Base-by-base conservation (phyloP, 2,113 vertebrate species). In the Tringa solitaria region DNA sequence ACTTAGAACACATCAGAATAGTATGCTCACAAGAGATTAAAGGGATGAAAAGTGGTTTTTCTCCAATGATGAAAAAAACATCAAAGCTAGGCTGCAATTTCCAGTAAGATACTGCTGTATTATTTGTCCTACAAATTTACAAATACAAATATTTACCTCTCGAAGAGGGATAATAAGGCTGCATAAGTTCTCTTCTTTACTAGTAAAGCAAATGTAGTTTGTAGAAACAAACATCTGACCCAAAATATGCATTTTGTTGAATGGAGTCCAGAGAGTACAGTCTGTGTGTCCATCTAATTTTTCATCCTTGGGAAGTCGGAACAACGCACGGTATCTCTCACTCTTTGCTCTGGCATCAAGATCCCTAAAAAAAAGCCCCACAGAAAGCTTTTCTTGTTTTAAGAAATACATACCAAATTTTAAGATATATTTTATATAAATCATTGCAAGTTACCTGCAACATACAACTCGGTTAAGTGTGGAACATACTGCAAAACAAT, bases 161-260 rank as follows among this genome's bases (percentile, higher is more conserved):
- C 99, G 98, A 51, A 99, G 98, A 5, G 99, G 99, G 87, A 99
- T 99, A 86, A 99, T 99, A 97, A 99, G 99, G 96, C 99, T 99
- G 81, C 99, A 99, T 69, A 99, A 84, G 8, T 98, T 99, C 93
- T 99, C 99, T 70, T 99, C 99, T 96, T 99, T 99, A 97, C 99
- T 99, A 94, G 98, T 99, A 96, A 99, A 99, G 98, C 99, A 99
- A 98, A 99, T 99, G 96, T 99, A 99, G 97, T 99, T 99, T 39
- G 99, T 99, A 96, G 99, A 99, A 79, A 99, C 99, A 94, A 99
- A 99, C 99, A 99, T 99, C 96, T 99, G 99, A 24, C 99, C 99
- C 98, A 99, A 98, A 96, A 99, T 99, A 96, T 99, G 99, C 98
- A 98, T 99, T 98, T 99, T 99, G 97, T 99, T 99, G 94, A 99